These are phyloP conservation scores for Apotomis betuletana DNA, from an alignment of 2,888 invertebrate genomes.

Conservation along the genomic window DNA sequence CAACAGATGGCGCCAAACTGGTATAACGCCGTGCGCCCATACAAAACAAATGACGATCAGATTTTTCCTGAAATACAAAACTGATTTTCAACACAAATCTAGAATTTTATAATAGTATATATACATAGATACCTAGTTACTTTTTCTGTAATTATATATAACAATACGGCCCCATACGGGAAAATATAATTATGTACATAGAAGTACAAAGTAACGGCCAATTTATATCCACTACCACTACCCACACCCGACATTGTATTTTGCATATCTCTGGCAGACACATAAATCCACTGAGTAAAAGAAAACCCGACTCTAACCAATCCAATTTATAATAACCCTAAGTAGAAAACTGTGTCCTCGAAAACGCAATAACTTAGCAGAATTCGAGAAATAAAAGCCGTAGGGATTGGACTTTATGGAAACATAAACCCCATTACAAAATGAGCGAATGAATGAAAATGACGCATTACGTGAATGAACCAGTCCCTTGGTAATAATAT, in stretches of 20 bases:
- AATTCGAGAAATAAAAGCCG: slow-evolving; percentile 30
- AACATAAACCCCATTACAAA: slow-evolving; percentile 11
- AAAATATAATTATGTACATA: too few relatives aligned
- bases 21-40: too few relatives aligned
- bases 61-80: too few relatives aligned
- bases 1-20: too few relatives aligned
- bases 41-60: too few relatives aligned
- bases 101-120: too few relatives aligned
- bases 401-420: slow-evolving; percentile 14
- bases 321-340: slow-evolving; percentile 13
- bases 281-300: slow-evolving; percentile 1
- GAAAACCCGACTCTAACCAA: background rate
- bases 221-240: too few relatives aligned
- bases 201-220: too few relatives aligned
- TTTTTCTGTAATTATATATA: too few relatives aligned
- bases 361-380: slow-evolving; percentile 13
- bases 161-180: too few relatives aligned
- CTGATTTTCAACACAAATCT: too few relatives aligned
- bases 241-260: background rate
- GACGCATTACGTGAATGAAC: slow-evolving; percentile 17
- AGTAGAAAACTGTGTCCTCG: slow-evolving; percentile 25
- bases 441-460: slow-evolving; percentile 25
- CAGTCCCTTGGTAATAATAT: slow-evolving; percentile 4
- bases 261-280: slow-evolving; percentile 4
- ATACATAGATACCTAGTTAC: too few relatives aligned